Evolutionary conservation across 2,797 vertebrate species (phyloP).

Genomic region (Rhynchonycteris naso): DNA sequence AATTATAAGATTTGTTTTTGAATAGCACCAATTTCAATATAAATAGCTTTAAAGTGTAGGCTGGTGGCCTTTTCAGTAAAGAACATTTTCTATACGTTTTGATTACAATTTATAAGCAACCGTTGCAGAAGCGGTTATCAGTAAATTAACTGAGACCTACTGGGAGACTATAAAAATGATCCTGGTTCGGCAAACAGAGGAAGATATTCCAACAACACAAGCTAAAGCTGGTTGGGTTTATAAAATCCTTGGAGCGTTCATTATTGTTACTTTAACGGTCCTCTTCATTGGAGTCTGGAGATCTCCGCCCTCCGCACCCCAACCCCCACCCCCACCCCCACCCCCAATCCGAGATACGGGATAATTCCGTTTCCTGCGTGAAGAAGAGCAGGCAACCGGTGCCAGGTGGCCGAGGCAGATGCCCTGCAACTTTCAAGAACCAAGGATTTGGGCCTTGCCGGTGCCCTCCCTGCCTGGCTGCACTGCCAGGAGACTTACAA

Average conservation of each 20-base stretch:
- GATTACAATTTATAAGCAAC: not conserved
- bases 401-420: not conserved
- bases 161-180: not conserved
- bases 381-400: not conserved
- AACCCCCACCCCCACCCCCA: not conserved
- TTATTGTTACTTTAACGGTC: not conserved
- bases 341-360: not conserved
- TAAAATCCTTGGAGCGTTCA: not conserved
- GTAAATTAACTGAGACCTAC: not conserved
- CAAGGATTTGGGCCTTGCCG: not conserved
- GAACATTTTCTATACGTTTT: not conserved
- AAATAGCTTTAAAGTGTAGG: not conserved
- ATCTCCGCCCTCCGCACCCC: not conserved
- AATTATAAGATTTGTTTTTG: not conserved
- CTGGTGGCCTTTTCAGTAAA: not conserved
- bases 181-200: not conserved
- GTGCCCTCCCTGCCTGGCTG: not conserved
- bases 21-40: not conserved
- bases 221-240: not conserved
- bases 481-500: not conserved
- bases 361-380: conserved; percentile 46
- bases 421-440: not conserved
- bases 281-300: not conserved
- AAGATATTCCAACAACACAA: not conserved
- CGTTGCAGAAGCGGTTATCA: not conserved